These are phyloP conservation scores for Yasuhikotakia modesta DNA, from an alignment of 2,797 vertebrate genomes.

Conservation along the genomic window DNA sequence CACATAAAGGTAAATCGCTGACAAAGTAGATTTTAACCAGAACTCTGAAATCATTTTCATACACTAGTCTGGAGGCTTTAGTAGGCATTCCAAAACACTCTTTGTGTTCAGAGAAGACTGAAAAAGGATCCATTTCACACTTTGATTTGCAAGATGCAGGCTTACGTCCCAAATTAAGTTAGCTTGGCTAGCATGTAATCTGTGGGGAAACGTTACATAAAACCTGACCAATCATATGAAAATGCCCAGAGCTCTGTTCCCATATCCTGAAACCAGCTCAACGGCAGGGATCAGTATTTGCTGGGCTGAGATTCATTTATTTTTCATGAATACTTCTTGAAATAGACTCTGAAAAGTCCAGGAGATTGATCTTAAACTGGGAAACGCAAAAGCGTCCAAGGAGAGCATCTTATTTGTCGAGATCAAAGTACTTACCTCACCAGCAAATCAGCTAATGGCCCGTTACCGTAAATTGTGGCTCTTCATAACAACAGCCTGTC, in stretches of 20 bases:
- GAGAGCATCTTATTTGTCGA: constrained; percentile 31
- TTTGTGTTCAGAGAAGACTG: constrained; percentile 34
- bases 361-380: constrained; percentile 12
- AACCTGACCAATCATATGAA: constrained; percentile 36
- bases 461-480: constrained; percentile 51
- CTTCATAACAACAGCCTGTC: constrained; percentile 49
- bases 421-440: constrained; percentile 49
- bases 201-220: constrained; percentile 39
- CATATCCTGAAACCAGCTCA: constrained; percentile 40
- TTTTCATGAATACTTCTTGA: constrained; percentile 31
- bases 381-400: constrained; percentile 8
- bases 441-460: constrained; percentile 55
- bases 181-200: constrained; percentile 47
- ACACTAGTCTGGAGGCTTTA: constrained; percentile 23
- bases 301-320: constrained; percentile 36
- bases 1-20: constrained; percentile 22
- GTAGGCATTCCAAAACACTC: constrained; percentile 21
- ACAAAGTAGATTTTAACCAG: constrained; percentile 20
- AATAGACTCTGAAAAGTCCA: constrained; percentile 26
- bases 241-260: constrained; percentile 30
- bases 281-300: constrained; percentile 25
- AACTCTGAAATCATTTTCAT: constrained; percentile 16
- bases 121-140: constrained; percentile 36
- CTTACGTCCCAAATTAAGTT: constrained; percentile 46
- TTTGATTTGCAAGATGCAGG: constrained; percentile 30